Evolutionary conservation across 2,888 invertebrate species (phyloP).

Genomic region (Lobophora halterata): DNA sequence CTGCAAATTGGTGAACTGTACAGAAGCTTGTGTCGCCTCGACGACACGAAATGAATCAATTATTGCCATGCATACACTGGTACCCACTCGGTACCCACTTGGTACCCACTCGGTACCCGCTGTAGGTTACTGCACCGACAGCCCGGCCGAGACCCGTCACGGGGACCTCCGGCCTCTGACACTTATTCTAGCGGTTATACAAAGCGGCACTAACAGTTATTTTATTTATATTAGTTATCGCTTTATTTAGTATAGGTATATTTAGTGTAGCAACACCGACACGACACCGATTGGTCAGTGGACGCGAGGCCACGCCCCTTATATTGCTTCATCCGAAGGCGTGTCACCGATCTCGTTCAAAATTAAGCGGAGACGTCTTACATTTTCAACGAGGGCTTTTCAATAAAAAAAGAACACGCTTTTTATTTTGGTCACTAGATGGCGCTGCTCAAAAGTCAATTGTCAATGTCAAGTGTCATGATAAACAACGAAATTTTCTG

Average conservation of each 20-base stretch:
- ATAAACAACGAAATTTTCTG: too few species aligned
- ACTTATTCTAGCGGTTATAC: conserved; percentile 49
- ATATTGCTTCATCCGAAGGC: conserved; percentile 34
- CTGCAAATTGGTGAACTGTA: conserved; percentile 9
- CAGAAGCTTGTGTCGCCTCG: conserved; percentile 11
- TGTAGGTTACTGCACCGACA: conserved; percentile 28
- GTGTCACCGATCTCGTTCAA: conserved; percentile 13
- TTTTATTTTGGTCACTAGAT: too few species aligned
- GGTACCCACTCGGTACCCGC: too few species aligned
- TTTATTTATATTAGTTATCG: conserved; percentile 52
- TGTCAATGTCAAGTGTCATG: too few species aligned
- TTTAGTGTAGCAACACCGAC: conserved; percentile 66
- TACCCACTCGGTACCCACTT: too few species aligned
- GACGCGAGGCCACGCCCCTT: conserved; percentile 30
- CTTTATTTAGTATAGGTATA: conserved; percentile 41
- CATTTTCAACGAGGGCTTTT: too few species aligned
- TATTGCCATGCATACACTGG: conserved; percentile 61
- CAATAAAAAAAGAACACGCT: too few species aligned
- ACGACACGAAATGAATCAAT: conserved; percentile 31
- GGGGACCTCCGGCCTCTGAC: conserved; percentile 31
- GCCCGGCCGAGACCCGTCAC: conserved; percentile 26
- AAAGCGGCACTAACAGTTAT: conserved; percentile 46
- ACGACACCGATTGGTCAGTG: conserved; percentile 75
- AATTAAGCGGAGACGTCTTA: conserved; percentile 17
- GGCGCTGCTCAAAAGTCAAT: too few species aligned